Conservation (phyloP, 2,113 vertebrate genomes). For the Conger conger region DNA sequence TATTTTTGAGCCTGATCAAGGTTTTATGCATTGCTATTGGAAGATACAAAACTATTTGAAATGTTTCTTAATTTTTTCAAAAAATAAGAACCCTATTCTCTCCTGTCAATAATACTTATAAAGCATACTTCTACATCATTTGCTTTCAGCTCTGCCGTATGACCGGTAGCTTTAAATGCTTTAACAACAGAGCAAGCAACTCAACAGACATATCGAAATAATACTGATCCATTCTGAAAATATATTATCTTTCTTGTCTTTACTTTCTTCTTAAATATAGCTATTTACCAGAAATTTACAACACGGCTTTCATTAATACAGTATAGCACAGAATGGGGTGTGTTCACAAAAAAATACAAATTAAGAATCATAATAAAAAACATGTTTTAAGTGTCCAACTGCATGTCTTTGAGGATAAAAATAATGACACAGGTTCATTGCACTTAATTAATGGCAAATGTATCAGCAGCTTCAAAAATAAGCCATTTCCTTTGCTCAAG, state of each 20-base stretch:
- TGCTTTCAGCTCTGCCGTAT: constrained; percentile 69
- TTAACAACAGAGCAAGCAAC: constrained; percentile 75
- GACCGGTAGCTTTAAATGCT: constrained; percentile 62
- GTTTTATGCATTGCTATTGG: constrained; percentile 11
- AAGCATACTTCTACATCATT: constrained; percentile 74
- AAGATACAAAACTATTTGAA: constrained; percentile 21
- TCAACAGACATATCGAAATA: constrained; percentile 75
- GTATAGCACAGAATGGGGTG: constrained; percentile 62
- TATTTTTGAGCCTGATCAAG: constrained; percentile 12
- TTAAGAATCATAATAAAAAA: constrained; percentile 69
- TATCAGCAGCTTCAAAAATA: constrained; percentile 94
- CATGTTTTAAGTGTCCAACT: constrained; percentile 67
- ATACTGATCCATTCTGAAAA: constrained; percentile 76
- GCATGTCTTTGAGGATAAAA: constrained; percentile 66
- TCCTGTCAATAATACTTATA: constrained; percentile 71
- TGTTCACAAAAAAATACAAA: constrained; percentile 59
- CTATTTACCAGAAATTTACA: constrained; percentile 65
- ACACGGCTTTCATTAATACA: constrained; percentile 67
- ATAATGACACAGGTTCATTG: constrained; percentile 79
- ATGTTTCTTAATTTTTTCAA: constrained; percentile 30
- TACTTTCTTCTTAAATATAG: constrained; percentile 65
- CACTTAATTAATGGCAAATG: constrained; percentile 81
- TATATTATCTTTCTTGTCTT: constrained; percentile 69
- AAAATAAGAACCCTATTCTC: constrained; percentile 40
- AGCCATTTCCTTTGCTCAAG: constrained; percentile 75